phyloP scores from a whole-genome alignment of 1,140 invertebrate genomes.

The Psilanteris sp. region DNA sequence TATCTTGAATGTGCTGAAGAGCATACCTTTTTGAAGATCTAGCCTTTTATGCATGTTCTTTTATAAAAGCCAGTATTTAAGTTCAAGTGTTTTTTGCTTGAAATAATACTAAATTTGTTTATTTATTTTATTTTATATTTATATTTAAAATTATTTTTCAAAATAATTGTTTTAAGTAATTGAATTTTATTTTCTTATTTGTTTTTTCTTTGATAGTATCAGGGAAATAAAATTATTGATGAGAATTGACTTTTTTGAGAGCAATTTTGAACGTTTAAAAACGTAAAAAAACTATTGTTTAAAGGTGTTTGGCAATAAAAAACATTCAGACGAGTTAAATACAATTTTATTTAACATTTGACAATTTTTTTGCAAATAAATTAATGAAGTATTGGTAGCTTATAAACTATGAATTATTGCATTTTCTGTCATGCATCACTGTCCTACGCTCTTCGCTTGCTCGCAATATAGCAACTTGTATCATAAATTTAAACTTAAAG shows the following conservation, averaged over 20 bases:
- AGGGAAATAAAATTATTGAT: too few relatives aligned
- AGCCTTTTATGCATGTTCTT: slow-evolving; percentile 48
- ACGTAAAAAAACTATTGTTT: too few relatives aligned
- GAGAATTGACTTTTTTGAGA: too few relatives aligned
- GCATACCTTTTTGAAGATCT: slow-evolving; percentile 34
- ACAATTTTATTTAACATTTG: not conserved
- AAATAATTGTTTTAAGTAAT: too few relatives aligned
- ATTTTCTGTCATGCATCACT: slow-evolving; percentile 22
- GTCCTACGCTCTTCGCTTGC: slow-evolving; percentile 44
- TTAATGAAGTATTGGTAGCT: too few relatives aligned
- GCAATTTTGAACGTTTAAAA: too few relatives aligned
- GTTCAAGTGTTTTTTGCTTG: not conserved
- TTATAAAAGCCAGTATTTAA: slow-evolving; percentile 38
- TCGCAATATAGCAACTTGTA: slow-evolving; percentile 16
- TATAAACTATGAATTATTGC: not conserved
- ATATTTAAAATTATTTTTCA: too few relatives aligned
- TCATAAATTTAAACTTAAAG: slow-evolving; percentile 34
- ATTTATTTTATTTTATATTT: too few relatives aligned
- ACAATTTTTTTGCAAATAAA: not conserved
- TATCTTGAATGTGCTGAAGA: slow-evolving; percentile 3
- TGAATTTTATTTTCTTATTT: too few relatives aligned
- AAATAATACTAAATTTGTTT: not conserved
- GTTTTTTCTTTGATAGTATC: too few relatives aligned
- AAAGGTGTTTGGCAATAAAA: too few relatives aligned
- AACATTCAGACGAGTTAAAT: not conserved